Base-by-base conservation (phyloP, 2,113 vertebrate genomes). In the Strix aluco region DNA sequence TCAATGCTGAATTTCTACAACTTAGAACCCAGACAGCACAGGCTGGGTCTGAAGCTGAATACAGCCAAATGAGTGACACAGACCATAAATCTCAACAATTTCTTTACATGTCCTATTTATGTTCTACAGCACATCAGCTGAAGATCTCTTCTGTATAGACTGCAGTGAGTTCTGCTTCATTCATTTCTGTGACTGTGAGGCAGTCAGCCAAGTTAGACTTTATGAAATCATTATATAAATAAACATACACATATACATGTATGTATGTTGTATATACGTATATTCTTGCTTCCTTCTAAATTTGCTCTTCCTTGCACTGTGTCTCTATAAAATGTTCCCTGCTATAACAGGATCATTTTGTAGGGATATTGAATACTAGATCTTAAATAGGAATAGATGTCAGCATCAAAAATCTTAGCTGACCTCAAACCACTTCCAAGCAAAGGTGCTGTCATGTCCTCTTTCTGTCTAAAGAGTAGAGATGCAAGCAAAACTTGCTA, bases 1-100 rank as follows among this genome's bases (percentile, higher is more conserved):
- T 81, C 36, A 49, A 44, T 95, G 70, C 54, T 77, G 86, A 94
- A 92, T 72, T 78, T 93, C 82, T 95, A 61, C 63, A 83, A 32
- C 40, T 92, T 88, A 71, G 38, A 81, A 85, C 40, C 80, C 55
- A 91, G 80, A 91, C 13, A 91, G 46, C 15, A 83, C 29, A 63
- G 42, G 29, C 44, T 62, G 29, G 42, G 10, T 94, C 51, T 89
- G 62, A 86, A 94, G 91, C 78, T 94, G 96, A 94, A 95, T 86
- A 83, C 3, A 65, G 55, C 46, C 32, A 81, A 87, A 29, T 52
- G 67, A 92, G 78, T 59, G 77, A 79, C 30, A 40, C 46, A 92
- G 94, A 55, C 21, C 21, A 81, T 62, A 59, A 78, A 82, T 59
- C 67, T 70, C 62, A 14, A 71, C 32, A 69, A 67, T 63, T 94